Base-by-base conservation (phyloP, 2,113 vertebrate genomes). In the Collichthys lucidus region DNA sequence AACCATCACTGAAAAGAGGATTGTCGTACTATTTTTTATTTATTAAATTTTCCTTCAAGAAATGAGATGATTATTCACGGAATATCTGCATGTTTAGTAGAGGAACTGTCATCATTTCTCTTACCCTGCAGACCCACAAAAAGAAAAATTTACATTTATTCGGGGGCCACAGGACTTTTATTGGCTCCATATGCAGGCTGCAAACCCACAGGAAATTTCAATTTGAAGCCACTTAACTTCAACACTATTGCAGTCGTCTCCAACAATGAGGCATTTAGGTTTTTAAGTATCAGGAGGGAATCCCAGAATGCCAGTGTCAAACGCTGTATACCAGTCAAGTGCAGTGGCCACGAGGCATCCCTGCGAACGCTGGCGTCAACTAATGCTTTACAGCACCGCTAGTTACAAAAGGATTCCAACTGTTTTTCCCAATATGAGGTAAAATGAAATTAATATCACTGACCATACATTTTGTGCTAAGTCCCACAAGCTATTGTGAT, bases 1-100 rank as follows among this genome's bases (percentile, higher is more conserved):
- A 60, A 81, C 79, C 84, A 91, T 91, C 77, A 89, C 83, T 52
- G 66, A 83, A 83, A 77, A 92, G 73, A 88, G 86, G 72, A 77
- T 66, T 78, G 81, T 53, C 19, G n/a, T 40, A 61, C 77, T 14
- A 42, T 68, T 53, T 80, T 55, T 80, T 47, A 76, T 85, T 85
- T 83, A 85, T 88, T 89, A 65, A 40, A 81, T 83, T 81, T 81
- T 67, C 66, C 78, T 46, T 70, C 29, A 63, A 69, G 74, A 88
- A 90, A 94, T 93, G 83, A 92, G 82, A 91, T 94, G 91, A 91
- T 94, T 94, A 94, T 91, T 94, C 88, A 90, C 67, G 74, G 82
- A 86, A 66, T 69, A 78, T 88, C 84, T 87, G 80, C 79, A 86
- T 91, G 79, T 89, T 88, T 88, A 85, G 77, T 24, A 4, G 84